Evolutionary conservation across 2,113 vertebrate genomes (phyloP).

Genomic region (Rhinolophus ferrumequinum): DNA sequence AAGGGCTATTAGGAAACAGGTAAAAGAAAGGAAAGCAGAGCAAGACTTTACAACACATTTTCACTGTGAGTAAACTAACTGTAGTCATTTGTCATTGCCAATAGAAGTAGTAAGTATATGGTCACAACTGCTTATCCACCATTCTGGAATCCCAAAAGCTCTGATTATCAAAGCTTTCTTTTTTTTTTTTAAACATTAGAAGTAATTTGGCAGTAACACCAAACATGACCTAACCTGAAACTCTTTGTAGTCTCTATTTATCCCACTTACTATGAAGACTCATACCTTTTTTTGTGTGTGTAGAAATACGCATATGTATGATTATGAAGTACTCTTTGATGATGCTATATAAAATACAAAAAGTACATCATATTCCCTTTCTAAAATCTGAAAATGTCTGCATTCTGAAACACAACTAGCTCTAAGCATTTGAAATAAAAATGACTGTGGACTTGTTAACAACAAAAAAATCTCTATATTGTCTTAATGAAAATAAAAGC

Average conservation of each 20-base stretch:
- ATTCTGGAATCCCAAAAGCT: neutral
- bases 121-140: neutral
- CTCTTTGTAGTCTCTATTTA: neutral
- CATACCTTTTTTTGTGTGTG: neutral
- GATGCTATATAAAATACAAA: neutral
- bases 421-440: conserved; percentile 12
- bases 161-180: neutral
- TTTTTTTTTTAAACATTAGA: neutral
- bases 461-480: neutral
- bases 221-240: conserved; percentile 8
- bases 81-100: neutral
- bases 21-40: conserved; percentile 11
- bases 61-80: neutral
- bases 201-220: conserved; percentile 31
- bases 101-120: neutral
- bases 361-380: neutral
- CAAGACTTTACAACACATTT: neutral
- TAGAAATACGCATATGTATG: conserved; percentile 7
- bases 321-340: neutral
- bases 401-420: conserved; percentile 27
- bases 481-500: conserved; percentile 25
- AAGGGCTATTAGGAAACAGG: neutral
- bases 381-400: conserved; percentile 18
- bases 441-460: neutral
- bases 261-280: neutral